Evolutionary conservation across 2,113 vertebrate genomes (phyloP).

Genomic region (Sylvicapra grimmia): DNA sequence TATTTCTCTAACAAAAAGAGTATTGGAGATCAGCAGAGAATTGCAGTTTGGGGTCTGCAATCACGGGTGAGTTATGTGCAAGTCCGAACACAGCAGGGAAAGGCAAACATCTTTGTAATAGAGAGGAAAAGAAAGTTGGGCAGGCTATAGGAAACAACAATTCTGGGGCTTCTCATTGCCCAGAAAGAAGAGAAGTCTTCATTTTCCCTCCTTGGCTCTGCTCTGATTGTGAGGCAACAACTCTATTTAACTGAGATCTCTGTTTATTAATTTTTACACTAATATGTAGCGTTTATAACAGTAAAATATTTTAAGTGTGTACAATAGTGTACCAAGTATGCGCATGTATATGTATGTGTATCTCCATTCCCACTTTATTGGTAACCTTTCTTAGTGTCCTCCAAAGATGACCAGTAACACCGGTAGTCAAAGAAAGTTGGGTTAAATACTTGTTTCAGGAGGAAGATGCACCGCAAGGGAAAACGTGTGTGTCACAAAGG

Average conservation of each 20-base stretch:
- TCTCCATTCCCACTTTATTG: background rate
- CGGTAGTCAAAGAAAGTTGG: background rate
- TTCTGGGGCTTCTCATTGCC: background rate
- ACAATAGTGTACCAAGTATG: background rate
- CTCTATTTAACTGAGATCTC: background rate
- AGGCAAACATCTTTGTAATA: background rate
- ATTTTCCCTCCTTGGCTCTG: background rate
- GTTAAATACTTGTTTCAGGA: background rate
- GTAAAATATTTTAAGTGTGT: background rate
- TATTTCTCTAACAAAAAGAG: background rate
- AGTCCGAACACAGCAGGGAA: background rate
- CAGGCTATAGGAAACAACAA: background rate
- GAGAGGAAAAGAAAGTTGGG: background rate
- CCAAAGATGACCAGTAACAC: background rate
- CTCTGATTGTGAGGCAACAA: background rate
- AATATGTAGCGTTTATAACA: background rate
- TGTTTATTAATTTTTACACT: background rate
- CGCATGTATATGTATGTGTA: background rate
- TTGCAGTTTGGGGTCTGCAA: background rate
- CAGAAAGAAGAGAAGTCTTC: background rate
- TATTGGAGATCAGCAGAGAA: background rate
- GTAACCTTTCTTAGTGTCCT: background rate
- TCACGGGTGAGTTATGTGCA: background rate
- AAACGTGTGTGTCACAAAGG: background rate
- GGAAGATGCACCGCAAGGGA: background rate